Evolutionary conservation across 2,888 invertebrate genomes (phyloP).

Genomic region (Aspidapion aeneum): DNA sequence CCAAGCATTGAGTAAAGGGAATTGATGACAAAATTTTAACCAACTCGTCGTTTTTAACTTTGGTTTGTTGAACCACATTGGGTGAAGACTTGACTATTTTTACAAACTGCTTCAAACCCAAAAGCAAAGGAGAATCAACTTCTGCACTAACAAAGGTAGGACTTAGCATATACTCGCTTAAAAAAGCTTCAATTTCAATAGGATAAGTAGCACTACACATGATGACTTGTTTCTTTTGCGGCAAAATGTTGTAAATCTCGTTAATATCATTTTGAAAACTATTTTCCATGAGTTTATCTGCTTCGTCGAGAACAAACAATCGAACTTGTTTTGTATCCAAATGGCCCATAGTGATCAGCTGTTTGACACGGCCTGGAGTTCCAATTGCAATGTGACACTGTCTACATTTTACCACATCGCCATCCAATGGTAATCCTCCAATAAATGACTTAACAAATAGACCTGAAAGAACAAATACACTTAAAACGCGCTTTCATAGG

Average conservation of each 20-base stretch:
- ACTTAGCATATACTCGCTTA: conserved; percentile 73
- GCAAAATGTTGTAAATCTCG: conserved; percentile 70
- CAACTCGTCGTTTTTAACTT: conserved; percentile 62
- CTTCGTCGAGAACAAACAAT: conserved; percentile 91
- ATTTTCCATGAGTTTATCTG: conserved; percentile 87
- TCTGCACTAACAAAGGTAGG: conserved; percentile 76
- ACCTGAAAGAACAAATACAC: conserved; percentile 55
- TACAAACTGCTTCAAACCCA: conserved; percentile 80
- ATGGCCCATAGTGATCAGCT: conserved; percentile 69
- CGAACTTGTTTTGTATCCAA: conserved; percentile 60
- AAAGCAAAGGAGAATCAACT: conserved; percentile 61
- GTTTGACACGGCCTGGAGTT: conserved; percentile 86
- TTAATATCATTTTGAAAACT: conserved; percentile 74
- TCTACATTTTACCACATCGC: conserved; percentile 68
- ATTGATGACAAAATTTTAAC: conserved; percentile 65
- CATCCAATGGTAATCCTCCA: conserved; percentile 75
- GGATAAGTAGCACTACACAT: conserved; percentile 94
- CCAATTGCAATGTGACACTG: conserved; percentile 82
- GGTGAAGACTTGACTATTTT: conserved; percentile 57
- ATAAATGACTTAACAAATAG: conserved; percentile 77
- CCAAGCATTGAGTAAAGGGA: conserved; percentile 84
- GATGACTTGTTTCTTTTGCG: conserved; percentile 80
- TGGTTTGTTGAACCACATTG: conserved; percentile 64
- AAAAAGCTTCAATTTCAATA: conserved; percentile 63
- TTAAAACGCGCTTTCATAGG: too few species aligned